Evolutionary conservation across 2,888 invertebrate species (phyloP), one percentile per base, ranked within the genome.

Genomic region (Barypeithes pellucidus): DNA sequence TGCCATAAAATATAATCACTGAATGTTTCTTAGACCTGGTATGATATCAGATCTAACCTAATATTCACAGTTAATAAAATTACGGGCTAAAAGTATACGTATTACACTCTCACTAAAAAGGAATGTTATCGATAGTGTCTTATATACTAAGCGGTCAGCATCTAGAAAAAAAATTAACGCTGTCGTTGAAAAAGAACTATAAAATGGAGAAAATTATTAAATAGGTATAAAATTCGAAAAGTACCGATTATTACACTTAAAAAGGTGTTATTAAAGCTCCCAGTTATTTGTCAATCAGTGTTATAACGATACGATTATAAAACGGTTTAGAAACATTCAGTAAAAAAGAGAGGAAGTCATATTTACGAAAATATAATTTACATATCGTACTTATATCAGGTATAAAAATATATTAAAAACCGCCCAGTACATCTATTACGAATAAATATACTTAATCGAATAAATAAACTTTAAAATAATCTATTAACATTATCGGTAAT

Each of bases 21-120:
- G 79, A 79, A 79, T 79, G 79, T 78, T 79, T 75, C 77, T 75
- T 72, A 65, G 72, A 71, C 61, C 50, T 52, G 67, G 54, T 24
- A 43, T 60, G 45, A 59, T 50, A 20, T 57, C 60, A 61, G 41
- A 43, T 57, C 54, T 65, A 65, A 33, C 45, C 54, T 68, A 68
- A 36, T 62, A 72, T 70, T 69, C 69, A 69, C 65, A 73, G 59
- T 39, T 62, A 62, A 67, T 33, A 73, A 57, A 69, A 67, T 71
- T 62, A 63, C 16, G n/a, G 52, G 33, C 61, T 75, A 72, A 72
- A 41, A 39, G 54, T 73, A 70, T 66, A 73, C 72, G 52, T 67
- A 78, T 76, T 75, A 75, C 68, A 60, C 76, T 79, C 77, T 79
- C 78, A 80, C 77, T 80, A 76, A 71, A 70, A 76, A 77, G 80